Conservation (phyloP, 2,797 vertebrate genomes). For the Sparidentex hasta region DNA sequence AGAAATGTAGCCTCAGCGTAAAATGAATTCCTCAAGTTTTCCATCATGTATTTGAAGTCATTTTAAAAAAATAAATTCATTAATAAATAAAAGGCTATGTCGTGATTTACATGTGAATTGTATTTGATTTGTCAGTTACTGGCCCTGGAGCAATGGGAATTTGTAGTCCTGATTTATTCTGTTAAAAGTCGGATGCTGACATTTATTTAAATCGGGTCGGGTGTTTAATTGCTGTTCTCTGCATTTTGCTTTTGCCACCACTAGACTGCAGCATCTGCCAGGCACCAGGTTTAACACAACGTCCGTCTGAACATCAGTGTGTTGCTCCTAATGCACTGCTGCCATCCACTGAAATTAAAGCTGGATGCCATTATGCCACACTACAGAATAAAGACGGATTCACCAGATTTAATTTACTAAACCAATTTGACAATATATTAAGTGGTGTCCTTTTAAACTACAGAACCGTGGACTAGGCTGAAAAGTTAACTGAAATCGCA, state of each 20-base stretch:
- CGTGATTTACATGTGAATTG: constrained; percentile 18
- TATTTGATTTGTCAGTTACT: background rate
- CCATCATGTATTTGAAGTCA: constrained; percentile 67
- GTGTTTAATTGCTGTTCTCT: background rate
- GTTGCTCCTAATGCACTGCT: background rate
- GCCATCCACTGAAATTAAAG: background rate
- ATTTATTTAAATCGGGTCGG: background rate
- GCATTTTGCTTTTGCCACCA: constrained; percentile 39
- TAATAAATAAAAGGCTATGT: constrained; percentile 43
- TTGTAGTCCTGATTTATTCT: background rate
- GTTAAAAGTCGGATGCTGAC: background rate
- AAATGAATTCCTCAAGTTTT: constrained; percentile 55
- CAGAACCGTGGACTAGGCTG: background rate
- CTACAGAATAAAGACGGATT: background rate
- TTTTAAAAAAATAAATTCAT: constrained; percentile 80
- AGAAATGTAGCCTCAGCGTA: constrained; percentile 49
- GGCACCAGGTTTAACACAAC: background rate
- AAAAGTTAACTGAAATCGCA: background rate
- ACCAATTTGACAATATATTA: background rate
- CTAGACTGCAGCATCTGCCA: constrained; percentile 53
- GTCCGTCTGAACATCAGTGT: background rate
- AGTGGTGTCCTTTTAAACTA: too few species aligned
- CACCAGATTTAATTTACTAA: background rate
- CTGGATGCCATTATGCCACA: background rate
- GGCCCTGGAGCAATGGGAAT: background rate